These are phyloP conservation scores for Rallus crepitans DNA, from an alignment of 2,797 vertebrate genomes.

Conservation along the genomic window DNA sequence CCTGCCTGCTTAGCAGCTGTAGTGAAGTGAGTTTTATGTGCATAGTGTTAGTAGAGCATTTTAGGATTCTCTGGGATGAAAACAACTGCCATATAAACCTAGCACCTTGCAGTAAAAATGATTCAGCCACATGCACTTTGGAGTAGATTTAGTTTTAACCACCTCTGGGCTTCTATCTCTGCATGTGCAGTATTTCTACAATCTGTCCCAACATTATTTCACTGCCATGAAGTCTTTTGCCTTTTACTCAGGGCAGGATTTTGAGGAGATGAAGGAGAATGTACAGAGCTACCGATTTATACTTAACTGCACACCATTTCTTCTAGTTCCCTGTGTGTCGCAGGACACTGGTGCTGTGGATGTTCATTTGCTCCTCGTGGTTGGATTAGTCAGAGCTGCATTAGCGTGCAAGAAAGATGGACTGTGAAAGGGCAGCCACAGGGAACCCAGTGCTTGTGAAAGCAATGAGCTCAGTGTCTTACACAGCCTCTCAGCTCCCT, in stretches of 20 bases:
- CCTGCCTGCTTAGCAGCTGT: constrained; percentile 22
- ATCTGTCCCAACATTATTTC: not conserved
- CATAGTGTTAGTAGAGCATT: constrained; percentile 50
- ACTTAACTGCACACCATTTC: not conserved
- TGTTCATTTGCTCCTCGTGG: not conserved
- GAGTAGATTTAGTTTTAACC: not conserved
- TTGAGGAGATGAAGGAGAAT: not conserved
- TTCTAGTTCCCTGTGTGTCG: not conserved
- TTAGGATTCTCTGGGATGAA: constrained; percentile 52
- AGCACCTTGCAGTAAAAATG: not conserved
- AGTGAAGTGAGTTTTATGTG: constrained; percentile 37
- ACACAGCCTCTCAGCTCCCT: not conserved
- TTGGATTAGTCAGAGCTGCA: not conserved
- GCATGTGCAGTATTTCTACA: not conserved
- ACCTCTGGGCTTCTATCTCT: not conserved
- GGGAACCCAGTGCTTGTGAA: not conserved
- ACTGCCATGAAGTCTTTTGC: not conserved
- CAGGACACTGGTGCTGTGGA: fast-evolving
- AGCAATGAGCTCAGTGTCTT: not conserved
- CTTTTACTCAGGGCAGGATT: not conserved
- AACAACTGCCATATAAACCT: constrained; percentile 34
- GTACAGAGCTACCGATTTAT: not conserved
- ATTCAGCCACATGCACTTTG: not conserved
- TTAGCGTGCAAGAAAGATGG: not conserved
- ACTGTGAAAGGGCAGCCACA: not conserved